Evolutionary conservation across 2,797 vertebrate genomes (phyloP), one percentile per base, ranked within the genome.

Genomic region (Bovichtus variegatus): DNA sequence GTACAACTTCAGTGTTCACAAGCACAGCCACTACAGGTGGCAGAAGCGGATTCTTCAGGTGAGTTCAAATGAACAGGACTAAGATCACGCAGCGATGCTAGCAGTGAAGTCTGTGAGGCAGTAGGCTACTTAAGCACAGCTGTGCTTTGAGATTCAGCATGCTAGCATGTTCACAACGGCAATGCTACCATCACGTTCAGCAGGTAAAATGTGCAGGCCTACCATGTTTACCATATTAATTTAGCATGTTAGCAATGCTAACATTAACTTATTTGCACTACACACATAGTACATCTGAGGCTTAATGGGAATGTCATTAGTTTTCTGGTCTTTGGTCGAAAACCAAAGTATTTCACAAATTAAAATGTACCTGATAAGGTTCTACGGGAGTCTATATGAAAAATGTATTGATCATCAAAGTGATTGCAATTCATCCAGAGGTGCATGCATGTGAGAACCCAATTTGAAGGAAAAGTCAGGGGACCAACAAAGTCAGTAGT

Each of bases 11-110:
- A 94, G 94, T 7, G 93, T 97, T 60, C 93, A 95, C 80, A 96
- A 96, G 87, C 91, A 93, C 41, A 85, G 85, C 53, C 93, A 89
- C 47, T 96, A 94, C 77, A 90, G 95, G 46, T 95, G 95, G 95
- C 95, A 96, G 92, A 96, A 98, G 70, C 67, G 94, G 0, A 92
- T 96, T 71, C 78, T 97, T 59, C 94, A 96, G 96, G 94, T 95
- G 87, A 90, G 79, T 58, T 15, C 2, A 5, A 34, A 27, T 19
- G 10, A 57, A 16, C 18, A 25, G 29, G 12, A 23, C 1, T 0
- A 41, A 41, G 7, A n/a, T 43, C 7, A 6, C 1, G 13, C 16
- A 36, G 55, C 19, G 9, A 3, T 10, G 49, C 25, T 40, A 25
- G 19, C 55, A 40, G 31, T 21, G 31, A 34, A 34, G 31, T 64